Conservation (phyloP, 2,888 invertebrate species). For the Melieria omissa region DNA sequence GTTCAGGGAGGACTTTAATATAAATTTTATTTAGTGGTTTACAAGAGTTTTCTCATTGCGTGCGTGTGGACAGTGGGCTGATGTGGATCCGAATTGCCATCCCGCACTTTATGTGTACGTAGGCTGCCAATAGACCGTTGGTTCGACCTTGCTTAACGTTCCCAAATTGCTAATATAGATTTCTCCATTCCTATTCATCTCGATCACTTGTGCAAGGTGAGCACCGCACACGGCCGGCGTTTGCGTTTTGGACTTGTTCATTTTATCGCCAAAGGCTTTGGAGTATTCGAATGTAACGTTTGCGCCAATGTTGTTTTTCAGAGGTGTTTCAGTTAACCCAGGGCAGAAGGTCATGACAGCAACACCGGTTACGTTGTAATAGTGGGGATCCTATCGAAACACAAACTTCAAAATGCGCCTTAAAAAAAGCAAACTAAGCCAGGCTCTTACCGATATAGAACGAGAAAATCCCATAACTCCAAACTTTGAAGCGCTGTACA, state of each 20-base stretch:
- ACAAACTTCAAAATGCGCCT: background rate
- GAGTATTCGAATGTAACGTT: constrained; percentile 49
- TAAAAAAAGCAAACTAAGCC: background rate
- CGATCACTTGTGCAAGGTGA: constrained; percentile 47
- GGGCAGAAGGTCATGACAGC: constrained; percentile 50
- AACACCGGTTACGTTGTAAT: constrained; percentile 47
- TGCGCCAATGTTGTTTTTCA: constrained; percentile 44
- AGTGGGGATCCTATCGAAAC: constrained; percentile 44
- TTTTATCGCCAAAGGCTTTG: constrained; percentile 39
- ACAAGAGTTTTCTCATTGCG: too few relatives aligned
- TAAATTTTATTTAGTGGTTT: too few relatives aligned
- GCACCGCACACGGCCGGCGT: constrained; percentile 47
- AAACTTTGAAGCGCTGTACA: constrained; percentile 58
- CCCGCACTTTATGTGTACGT: background rate
- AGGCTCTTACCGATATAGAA: constrained; percentile 50
- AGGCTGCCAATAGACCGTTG: constrained; percentile 46
- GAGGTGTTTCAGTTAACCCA: constrained; percentile 49
- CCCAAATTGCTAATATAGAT: constrained; percentile 51
- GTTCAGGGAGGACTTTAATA: too few relatives aligned
- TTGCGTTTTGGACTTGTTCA: constrained; percentile 44
- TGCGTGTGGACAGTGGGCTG: too few relatives aligned
- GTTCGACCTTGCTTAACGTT: constrained; percentile 44
- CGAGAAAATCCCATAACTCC: constrained; percentile 62
- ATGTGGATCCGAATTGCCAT: too few relatives aligned
- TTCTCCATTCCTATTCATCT: constrained; percentile 49